Base-by-base conservation (phyloP, 2,113 vertebrate genomes). In the Microcebus jonahi region DNA sequence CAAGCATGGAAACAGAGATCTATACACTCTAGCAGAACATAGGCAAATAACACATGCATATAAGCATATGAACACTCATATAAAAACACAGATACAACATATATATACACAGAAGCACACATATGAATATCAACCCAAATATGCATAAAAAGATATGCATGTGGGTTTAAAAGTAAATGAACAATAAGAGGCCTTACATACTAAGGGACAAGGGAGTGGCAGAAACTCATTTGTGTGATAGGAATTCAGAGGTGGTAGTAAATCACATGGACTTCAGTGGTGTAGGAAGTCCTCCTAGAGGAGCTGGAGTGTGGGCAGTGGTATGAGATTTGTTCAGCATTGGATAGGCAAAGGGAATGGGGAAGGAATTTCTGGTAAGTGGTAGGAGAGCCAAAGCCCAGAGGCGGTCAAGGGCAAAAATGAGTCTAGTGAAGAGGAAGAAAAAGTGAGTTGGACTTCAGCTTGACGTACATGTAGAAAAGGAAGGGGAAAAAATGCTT, bases 161-260 rank as follows among this genome's bases (percentile, higher is more conserved):
- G 65, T 48, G 4, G 13, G 25, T 48, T 96, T 83, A 76, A 91
- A 84, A 68, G 8, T 13, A 91, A 94, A 96, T 55, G 65, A 85
- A 75, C 9, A 87, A 34, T 50, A 83, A 76, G 12, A 91, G 12
- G 53, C 4, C 8, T 91, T 34, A 75, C 31, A 68, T 65, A 75
- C 3, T 94, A 76, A 75, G 9, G 6, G 59, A 20, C 45, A 93
- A 25, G 3, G 5, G 29, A 71, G 59, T 71, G 42, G 71, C 4
- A 90, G 48, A 94, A 96, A 48, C 48, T 81, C 36, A 87, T 50
- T 86, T 90, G 36, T 86, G 63, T n/a, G 73, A 57, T 71, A 18
- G 10, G 9, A 91, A 17, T 81, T 57, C 12, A 77, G 21, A 91
- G 15, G 23, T 68, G 2, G 15, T 76, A 91, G 83, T 14, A 96